phyloP scores from a whole-genome alignment of 2,113 vertebrate genomes.

The Aegotheles bennettii region DNA sequence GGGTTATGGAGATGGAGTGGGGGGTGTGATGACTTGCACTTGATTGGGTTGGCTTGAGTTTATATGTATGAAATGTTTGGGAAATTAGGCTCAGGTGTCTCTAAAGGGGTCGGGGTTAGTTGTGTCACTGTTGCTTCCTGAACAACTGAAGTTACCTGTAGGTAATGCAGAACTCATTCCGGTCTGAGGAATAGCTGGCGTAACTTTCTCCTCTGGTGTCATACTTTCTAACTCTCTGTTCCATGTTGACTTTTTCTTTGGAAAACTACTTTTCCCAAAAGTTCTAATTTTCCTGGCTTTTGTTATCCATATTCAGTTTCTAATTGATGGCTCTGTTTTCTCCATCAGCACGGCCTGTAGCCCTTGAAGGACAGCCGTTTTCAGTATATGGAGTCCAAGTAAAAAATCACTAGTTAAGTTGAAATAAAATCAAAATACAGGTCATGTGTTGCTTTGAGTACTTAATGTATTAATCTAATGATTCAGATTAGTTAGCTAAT shows the following conservation, averaged over 20 bases:
- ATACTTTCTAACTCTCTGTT: background rate
- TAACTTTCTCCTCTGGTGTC: constrained; percentile 1
- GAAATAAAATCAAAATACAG: background rate
- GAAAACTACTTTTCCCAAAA: background rate
- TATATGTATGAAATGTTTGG: background rate
- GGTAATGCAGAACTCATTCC: background rate
- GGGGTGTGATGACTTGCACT: background rate
- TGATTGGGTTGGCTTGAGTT: background rate
- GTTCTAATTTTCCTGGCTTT: constrained; percentile 18
- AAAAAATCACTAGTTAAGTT: background rate
- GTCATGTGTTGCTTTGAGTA: background rate
- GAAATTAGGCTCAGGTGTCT: background rate
- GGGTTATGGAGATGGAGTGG: background rate
- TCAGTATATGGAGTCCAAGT: background rate
- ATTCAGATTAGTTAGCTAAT: background rate
- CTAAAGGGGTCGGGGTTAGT: background rate
- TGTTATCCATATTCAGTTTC: background rate
- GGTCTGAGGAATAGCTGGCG: background rate
- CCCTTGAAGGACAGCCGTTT: background rate
- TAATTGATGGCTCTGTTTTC: background rate
- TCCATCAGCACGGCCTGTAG: background rate
- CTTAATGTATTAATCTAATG: background rate
- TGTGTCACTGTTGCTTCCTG: background rate
- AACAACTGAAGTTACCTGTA: background rate
- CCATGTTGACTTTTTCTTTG: background rate